Evolutionary conservation across 2,888 invertebrate genomes (phyloP).

Genomic region (Tolmerus cingulatus): DNA sequence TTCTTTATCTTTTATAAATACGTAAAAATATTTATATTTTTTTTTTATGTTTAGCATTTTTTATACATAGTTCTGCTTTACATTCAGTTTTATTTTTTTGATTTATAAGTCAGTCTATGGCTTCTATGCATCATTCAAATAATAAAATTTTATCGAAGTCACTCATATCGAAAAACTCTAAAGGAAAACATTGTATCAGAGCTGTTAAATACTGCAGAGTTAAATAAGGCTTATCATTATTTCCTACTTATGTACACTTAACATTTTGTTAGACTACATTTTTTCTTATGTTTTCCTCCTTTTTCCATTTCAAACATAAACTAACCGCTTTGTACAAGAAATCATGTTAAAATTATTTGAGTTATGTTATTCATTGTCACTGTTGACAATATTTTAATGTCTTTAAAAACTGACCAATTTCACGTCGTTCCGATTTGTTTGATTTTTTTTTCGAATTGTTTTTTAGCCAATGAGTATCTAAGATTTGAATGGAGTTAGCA

Average conservation of each 20-base stretch:
- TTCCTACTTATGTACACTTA: not conserved
- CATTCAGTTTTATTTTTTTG: not conserved
- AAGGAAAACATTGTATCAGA: not conserved
- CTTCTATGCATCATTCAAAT: not conserved
- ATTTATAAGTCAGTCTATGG: slow-evolving; percentile 25
- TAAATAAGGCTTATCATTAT: slow-evolving; percentile 22
- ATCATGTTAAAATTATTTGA: not conserved
- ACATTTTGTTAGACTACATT: slow-evolving; percentile 18
- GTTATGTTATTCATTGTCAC: not conserved
- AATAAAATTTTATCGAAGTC: slow-evolving; percentile 5
- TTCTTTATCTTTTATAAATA: slow-evolving; percentile 20
- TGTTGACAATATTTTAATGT: not conserved
- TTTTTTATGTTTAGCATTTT: not conserved
- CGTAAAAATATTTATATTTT: slow-evolving; percentile 27
- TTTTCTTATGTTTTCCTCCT: not conserved
- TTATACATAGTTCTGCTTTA: not conserved
- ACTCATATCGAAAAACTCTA: not conserved
- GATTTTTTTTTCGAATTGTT: not conserved
- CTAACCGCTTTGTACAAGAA: slow-evolving; percentile 25
- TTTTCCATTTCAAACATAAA: not conserved
- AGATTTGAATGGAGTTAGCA: not conserved
- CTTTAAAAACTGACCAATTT: not conserved
- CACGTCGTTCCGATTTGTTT: not conserved
- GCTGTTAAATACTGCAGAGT: slow-evolving; percentile 32
- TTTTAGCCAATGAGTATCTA: not conserved